Conservation (phyloP, 37 sponge, comb jelly and placozoan species). For the Crambe crambe region DNA sequence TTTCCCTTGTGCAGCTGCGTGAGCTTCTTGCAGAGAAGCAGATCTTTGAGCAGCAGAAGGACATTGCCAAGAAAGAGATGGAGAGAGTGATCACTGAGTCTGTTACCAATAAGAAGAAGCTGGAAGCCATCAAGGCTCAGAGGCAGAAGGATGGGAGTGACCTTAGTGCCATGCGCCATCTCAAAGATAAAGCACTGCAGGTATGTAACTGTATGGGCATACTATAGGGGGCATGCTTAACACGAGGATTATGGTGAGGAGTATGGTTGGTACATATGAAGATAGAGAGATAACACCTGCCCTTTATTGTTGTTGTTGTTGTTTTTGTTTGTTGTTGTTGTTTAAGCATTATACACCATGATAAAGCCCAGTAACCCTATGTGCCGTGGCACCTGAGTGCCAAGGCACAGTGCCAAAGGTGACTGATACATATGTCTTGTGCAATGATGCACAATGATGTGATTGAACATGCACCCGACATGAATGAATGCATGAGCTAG, state of each 20-base stretch:
- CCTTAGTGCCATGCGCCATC: slow-evolving; percentile 51
- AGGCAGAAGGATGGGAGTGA: slow-evolving; percentile 74
- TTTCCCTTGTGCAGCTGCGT: neutral
- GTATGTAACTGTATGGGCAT: no score
- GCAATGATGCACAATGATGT: no score
- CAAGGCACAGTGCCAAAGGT: no score
- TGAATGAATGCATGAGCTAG: no score
- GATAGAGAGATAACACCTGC: neutral
- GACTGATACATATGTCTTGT: no score
- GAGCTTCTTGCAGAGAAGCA: slow-evolving; percentile 63
- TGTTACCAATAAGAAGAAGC: slow-evolving; percentile 61
- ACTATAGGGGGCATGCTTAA: neutral
- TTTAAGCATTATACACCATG: no score
- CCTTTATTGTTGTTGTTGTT: neutral
- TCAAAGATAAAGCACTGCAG: slow-evolving; percentile 44
- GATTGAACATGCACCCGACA: no score
- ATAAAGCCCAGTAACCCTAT: no score
- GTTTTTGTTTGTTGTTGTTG: neutral
- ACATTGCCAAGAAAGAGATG: slow-evolving; percentile 51
- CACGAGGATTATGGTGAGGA: neutral
- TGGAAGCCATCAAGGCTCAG: slow-evolving; percentile 60
- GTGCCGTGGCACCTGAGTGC: no score
- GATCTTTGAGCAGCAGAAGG: slow-evolving; percentile 47
- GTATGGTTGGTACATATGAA: neutral
- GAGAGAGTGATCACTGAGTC: slow-evolving; percentile 51